Evolutionary conservation across 2,113 vertebrate species (phyloP), one percentile per base, ranked within the genome.

Genomic region (Grus americana): DNA sequence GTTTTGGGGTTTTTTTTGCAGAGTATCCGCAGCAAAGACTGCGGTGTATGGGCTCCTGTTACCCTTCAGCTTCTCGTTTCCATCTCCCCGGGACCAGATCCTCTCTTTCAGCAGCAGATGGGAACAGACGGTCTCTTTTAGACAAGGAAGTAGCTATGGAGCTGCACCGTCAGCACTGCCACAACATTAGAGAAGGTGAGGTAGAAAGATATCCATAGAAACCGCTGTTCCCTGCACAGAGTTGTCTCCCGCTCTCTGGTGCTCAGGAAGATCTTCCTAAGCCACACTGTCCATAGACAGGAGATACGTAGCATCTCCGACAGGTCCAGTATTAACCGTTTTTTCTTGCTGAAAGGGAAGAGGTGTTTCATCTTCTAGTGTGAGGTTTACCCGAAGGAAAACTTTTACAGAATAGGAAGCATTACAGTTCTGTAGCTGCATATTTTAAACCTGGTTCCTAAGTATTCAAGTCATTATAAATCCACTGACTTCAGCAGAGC

Each of bases 361-460:
- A 58, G 21, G 17, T n/a, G 29, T 84, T 89, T 81, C 46, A 79
- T 80, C 76, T 81, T 73, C 76, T 19, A 8, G 6, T 5, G 26
- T 58, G 58, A 88, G 24, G 40, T 70, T 94, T 47, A 70, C 63
- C 59, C 90, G 67, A 44, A 93, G 74, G 74, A 90, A 76, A 93
- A 70, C 63, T 90, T 87, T 19, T 32, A 58, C 65, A 0, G 2
- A 66, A 59, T 9, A 46, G 81, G 55, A 74, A 66, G 52, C 32
- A 50, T 21, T 87, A 73, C 47, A 58, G 57, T 13, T 54, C 71
- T 70, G 55, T 15, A 66, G 87, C 50, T 94, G 85, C 58, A 46
- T 93, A 96, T 95, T 95, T 95, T 86, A 96, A 96, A 67, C 47
- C 46, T 67, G 61, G 47, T 86, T 96, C 59, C 86, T 66, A 73